Conservation (phyloP, 2,797 vertebrate genomes). For the Oceanodroma leucorhoa region DNA sequence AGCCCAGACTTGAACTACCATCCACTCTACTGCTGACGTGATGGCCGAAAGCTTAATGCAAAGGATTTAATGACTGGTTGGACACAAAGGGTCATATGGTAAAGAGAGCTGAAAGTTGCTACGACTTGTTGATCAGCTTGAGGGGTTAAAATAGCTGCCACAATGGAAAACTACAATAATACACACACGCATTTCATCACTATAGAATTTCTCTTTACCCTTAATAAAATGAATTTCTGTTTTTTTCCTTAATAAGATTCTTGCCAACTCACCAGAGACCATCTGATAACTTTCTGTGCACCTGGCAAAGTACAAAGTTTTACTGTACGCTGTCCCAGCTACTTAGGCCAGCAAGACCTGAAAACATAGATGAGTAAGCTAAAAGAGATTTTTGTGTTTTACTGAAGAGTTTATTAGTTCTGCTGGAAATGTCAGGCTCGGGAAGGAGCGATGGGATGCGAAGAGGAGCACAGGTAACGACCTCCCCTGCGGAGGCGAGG, state of each 20-base stretch:
- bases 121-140: rapidly evolving
- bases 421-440: not conserved
- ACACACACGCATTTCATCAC: not conserved
- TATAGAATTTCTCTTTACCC: not conserved
- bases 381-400: not conserved
- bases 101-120: not conserved
- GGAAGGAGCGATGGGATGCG: not conserved
- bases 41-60: rapidly evolving
- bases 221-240: not conserved
- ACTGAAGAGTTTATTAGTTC: not conserved
- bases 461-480: rapidly evolving
- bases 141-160: not conserved
- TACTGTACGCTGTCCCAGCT: rapidly evolving
- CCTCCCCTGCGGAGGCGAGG: rapidly evolving
- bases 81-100: not conserved
- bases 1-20: not conserved
- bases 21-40: not conserved
- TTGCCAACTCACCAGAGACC: not conserved
- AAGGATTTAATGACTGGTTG: not conserved
- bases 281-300: rapidly evolving
- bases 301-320: not conserved
- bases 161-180: not conserved
- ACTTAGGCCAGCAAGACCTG: not conserved
- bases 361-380: not conserved
- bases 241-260: not conserved